Evolutionary conservation across 2,888 invertebrate genomes (phyloP).

Genomic region (Lithophane ornitopus): DNA sequence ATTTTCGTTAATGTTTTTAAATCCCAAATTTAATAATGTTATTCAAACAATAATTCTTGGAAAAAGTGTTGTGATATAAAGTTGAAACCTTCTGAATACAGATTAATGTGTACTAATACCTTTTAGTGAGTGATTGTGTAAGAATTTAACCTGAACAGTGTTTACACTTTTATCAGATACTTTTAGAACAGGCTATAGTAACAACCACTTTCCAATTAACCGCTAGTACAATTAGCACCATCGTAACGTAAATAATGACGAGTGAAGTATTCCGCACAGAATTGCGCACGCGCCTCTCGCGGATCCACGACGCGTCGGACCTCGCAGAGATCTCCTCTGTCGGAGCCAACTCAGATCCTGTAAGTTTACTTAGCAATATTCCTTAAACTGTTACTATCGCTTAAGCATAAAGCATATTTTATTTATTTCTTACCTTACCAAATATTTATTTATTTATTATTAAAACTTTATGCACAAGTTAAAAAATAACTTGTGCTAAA

Average conservation of each 20-base stretch:
- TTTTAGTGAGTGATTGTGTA: neutral
- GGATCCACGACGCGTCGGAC: slow-evolving; percentile 92
- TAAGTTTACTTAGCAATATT: slow-evolving; percentile 68
- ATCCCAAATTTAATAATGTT: neutral
- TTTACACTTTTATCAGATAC: neutral
- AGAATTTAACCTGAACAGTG: neutral
- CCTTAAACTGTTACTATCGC: neutral
- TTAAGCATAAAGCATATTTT: neutral
- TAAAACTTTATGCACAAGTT: too few relatives aligned
- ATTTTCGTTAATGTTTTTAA: neutral
- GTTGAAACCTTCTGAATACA: neutral
- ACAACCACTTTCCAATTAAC: neutral
- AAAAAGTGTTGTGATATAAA: neutral
- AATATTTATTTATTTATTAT: neutral
- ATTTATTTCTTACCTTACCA: neutral
- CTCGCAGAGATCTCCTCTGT: slow-evolving; percentile 91
- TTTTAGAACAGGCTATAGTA: neutral
- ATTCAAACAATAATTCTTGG: neutral
- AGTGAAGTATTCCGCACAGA: slow-evolving; percentile 88
- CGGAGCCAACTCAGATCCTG: slow-evolving; percentile 89
- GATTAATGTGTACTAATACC: neutral
- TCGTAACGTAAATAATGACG: slow-evolving; percentile 78
- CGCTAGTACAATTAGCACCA: neutral
- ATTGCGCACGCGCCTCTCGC: slow-evolving; percentile 91
- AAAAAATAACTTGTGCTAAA: too few relatives aligned